phyloP scores from a whole-genome alignment of 2,888 invertebrate genomes.

The Drosophila recens region DNA sequence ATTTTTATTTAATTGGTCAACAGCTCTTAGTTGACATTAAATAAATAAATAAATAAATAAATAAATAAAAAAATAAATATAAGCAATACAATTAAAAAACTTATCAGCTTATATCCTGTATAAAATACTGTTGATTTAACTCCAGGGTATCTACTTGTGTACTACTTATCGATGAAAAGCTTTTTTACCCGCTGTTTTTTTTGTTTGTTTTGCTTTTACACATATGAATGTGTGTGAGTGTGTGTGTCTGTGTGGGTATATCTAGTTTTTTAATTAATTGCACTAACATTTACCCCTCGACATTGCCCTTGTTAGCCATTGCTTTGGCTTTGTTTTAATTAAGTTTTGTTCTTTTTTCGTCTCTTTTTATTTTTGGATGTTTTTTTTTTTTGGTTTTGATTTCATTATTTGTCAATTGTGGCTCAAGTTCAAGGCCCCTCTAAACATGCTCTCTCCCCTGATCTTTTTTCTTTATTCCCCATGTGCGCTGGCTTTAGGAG shows the following conservation, averaged over 20 bases:
- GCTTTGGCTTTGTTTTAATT: constrained; percentile 53
- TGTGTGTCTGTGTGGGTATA: constrained; percentile 31
- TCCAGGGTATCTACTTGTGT: constrained; percentile 25
- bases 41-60: too few species aligned
- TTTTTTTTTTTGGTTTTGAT: constrained; percentile 52
- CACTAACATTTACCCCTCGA: constrained; percentile 64
- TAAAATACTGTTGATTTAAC: constrained; percentile 6
- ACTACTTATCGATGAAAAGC: background rate
- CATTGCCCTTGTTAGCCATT: constrained; percentile 33
- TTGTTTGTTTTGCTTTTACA: constrained; percentile 25
- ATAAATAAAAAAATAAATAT: too few species aligned
- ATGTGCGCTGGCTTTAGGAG: constrained; percentile 5
- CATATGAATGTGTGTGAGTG: constrained; percentile 19
- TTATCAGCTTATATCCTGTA: too few species aligned
- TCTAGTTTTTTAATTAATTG: constrained; percentile 76
- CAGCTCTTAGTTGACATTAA: too few species aligned
- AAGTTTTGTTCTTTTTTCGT: constrained; percentile 23
- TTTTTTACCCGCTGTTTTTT: constrained; percentile 20
- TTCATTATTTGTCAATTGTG: constrained; percentile 64
- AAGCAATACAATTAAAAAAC: too few species aligned
- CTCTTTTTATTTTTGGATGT: constrained; percentile 25
- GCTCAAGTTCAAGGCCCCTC: constrained; percentile 70
- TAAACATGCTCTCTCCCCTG: background rate
- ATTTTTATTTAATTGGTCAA: too few species aligned
- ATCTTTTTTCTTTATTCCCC: background rate